Percentiles rank a stretch among this genome's conserved stretches.
These are phyloP conservation scores for Mus caroli DNA, from an alignment of 2,797 vertebrate genomes.

Conservation along the genomic window DNA sequence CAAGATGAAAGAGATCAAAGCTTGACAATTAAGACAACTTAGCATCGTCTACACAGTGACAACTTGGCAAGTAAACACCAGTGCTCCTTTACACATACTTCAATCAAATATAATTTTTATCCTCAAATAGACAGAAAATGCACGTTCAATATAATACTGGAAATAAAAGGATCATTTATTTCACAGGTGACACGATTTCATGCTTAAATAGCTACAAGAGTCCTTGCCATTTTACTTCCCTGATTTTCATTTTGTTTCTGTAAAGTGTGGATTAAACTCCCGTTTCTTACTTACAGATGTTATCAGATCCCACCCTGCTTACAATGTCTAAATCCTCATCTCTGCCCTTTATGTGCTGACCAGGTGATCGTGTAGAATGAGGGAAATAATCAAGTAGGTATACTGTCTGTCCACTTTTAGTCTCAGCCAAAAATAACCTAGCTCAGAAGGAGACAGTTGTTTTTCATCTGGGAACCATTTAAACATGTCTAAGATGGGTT, in stretches of 20 bases:
- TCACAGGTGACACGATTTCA: background rate
- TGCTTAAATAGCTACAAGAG: background rate
- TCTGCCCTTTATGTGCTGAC: background rate
- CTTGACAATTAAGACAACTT: constrained; percentile 27
- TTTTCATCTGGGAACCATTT: background rate
- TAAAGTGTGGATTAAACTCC: background rate
- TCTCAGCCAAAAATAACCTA: background rate
- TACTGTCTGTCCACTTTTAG: background rate
- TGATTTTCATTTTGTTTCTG: background rate
- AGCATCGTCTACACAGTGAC: constrained; percentile 8
- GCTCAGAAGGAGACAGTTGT: background rate
- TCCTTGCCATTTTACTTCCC: background rate
- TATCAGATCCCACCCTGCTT: background rate
- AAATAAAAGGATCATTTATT: background rate
- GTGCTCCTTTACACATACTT: background rate
- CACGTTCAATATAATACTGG: background rate
- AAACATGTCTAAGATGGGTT: background rate
- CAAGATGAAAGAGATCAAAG: background rate
- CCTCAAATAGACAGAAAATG: background rate
- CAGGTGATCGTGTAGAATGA: background rate
- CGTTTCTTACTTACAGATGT: background rate
- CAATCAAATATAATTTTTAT: background rate
- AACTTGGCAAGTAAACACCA: background rate
- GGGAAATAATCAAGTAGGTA: background rate
- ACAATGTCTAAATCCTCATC: background rate